These are phyloP conservation scores for Crenichthys baileyi DNA, from an alignment of 2,797 vertebrate species.

Conservation along the genomic window DNA sequence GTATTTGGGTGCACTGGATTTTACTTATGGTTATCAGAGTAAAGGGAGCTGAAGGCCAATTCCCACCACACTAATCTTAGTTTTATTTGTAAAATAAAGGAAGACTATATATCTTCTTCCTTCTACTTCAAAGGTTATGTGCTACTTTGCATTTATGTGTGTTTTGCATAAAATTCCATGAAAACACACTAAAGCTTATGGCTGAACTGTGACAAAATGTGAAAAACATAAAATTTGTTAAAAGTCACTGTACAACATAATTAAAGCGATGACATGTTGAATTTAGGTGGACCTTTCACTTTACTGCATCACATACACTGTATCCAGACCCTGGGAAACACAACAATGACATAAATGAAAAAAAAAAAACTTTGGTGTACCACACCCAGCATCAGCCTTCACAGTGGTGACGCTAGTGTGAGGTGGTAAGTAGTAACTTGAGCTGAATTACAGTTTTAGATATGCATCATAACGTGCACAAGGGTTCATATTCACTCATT, in stretches of 20 bases:
- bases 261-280: not conserved
- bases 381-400: constrained; percentile 16
- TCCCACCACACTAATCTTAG: not conserved
- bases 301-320: too few species aligned
- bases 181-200: not conserved
- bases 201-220: not conserved
- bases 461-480: not conserved
- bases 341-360: not conserved
- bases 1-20: not conserved
- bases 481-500: not conserved
- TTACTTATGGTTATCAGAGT: not conserved
- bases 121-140: not conserved
- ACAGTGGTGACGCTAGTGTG: not conserved
- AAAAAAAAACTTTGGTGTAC: not conserved
- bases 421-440: constrained; percentile 9
- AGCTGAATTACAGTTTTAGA: not conserved
- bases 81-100: not conserved
- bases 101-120: not conserved
- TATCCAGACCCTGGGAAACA: not conserved
- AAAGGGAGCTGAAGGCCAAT: not conserved
- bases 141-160: not conserved
- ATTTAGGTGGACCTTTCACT: too few species aligned
- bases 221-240: not conserved
- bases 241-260: too few species aligned
- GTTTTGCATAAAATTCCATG: not conserved